Evolutionary conservation across 2,888 invertebrate genomes (phyloP).

Genomic region (Arenicola marina): DNA sequence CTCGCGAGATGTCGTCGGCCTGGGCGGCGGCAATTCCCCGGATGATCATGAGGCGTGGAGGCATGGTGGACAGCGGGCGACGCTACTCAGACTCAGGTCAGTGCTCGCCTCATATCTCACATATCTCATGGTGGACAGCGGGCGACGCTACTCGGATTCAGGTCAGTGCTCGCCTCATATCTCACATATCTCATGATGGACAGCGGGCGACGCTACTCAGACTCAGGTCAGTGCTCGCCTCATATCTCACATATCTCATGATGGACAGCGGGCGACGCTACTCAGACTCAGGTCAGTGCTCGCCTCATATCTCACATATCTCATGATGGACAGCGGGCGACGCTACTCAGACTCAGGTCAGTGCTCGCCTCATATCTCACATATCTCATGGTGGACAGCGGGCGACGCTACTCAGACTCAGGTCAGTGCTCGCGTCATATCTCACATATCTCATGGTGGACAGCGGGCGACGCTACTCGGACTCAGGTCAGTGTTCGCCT

Average conservation of each 20-base stretch:
- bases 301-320: too few relatives aligned
- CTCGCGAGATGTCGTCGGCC: slow-evolving; percentile 84
- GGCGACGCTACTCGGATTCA: slow-evolving; percentile 66
- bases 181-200: too few relatives aligned
- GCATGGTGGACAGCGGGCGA: slow-evolving; percentile 66
- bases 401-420: slow-evolving; percentile 67
- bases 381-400: slow-evolving; percentile 64
- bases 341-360: too few relatives aligned
- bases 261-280: too few relatives aligned
- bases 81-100: slow-evolving; percentile 66
- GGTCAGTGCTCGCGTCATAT: too few relatives aligned
- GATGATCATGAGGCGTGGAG: slow-evolving; percentile 81
- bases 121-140: too few relatives aligned
- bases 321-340: too few relatives aligned
- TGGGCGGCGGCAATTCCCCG: slow-evolving; percentile 86
- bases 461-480: slow-evolving; percentile 65
- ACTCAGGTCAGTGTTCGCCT: slow-evolving; percentile 46
- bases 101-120: background rate
- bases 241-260: too few relatives aligned
- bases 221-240: slow-evolving; percentile 46
- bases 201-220: slow-evolving; percentile 66
- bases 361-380: too few relatives aligned
- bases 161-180: slow-evolving; percentile 39
- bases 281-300: too few relatives aligned
- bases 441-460: too few relatives aligned